A percentile compares a stretch with the other conserved stretches of the same genome.
Conservation (phyloP, 2,888 invertebrate species). For the Omphaloscelis lunosa region DNA sequence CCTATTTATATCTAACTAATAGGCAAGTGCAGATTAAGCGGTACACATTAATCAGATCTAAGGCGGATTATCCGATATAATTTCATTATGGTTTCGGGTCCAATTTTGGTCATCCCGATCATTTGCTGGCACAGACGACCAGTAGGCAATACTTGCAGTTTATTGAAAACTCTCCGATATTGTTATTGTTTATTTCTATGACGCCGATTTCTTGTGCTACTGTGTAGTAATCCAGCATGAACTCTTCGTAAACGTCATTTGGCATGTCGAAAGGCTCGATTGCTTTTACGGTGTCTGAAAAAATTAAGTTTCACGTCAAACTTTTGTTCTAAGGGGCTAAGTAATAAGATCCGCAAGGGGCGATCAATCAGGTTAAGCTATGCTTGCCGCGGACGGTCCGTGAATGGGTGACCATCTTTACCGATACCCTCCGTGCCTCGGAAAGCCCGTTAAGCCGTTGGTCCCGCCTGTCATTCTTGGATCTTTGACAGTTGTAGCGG, state of each 20-base stretch:
- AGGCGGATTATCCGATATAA: conserved; percentile 44
- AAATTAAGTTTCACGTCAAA: not conserved
- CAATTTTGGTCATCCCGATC: conserved; percentile 11
- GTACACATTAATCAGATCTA: conserved; percentile 50
- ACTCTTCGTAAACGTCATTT: conserved; percentile 61
- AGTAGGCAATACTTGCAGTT: conserved; percentile 55
- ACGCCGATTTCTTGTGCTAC: conserved; percentile 58
- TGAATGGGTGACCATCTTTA: no score
- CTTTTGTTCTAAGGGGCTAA: not conserved
- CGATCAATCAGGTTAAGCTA: no score
- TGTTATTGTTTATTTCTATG: conserved; percentile 48
- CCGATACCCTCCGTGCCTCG: no score
- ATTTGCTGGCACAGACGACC: conserved; percentile 58
- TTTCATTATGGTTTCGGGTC: conserved; percentile 39
- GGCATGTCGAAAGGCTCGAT: conserved; percentile 67
- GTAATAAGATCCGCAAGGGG: no score
- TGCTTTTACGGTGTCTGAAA: conserved; percentile 61
- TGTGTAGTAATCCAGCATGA: conserved; percentile 54
- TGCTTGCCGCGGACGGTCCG: no score
- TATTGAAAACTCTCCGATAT: conserved; percentile 40
- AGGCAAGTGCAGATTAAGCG: conserved; percentile 56
- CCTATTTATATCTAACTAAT: conserved; percentile 7
- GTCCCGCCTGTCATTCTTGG: no score
- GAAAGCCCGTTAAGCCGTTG: no score
- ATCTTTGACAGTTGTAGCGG: no score